A percentile compares a stretch with the other conserved stretches of the same genome.
Evolutionary conservation across 64 coral and sea anemone genomes (phyloP).

Genomic region (Montipora efflorescens): DNA sequence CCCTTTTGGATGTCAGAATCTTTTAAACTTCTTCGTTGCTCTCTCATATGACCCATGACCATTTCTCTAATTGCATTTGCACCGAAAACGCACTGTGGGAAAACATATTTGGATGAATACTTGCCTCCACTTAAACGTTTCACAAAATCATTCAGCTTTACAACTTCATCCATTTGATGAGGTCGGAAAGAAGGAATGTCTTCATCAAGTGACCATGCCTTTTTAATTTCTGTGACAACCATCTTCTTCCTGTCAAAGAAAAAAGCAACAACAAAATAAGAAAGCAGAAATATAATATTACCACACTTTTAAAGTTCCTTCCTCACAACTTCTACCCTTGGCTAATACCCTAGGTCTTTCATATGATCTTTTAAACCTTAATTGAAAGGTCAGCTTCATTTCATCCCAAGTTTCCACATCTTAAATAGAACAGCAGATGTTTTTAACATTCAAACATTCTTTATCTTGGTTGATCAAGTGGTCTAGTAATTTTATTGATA

Average conservation of each 20-base stretch:
- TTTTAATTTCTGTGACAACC: conserved; percentile 30
- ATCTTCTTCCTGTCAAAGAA: conserved; percentile 37
- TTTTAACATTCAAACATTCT: conserved; percentile 20
- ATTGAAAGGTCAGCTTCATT: not conserved
- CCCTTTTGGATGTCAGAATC: not conserved
- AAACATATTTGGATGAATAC: not conserved
- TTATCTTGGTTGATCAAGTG: not conserved
- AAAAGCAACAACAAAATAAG: not conserved
- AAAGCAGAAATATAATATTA: not conserved
- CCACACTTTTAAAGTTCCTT: not conserved
- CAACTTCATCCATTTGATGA: not conserved
- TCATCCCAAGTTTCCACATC: not conserved
- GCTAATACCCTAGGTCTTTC: not conserved
- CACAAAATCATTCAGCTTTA: conserved; percentile 13
- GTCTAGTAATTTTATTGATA: not conserved
- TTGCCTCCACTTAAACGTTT: conserved; percentile 27
- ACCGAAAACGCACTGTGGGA: conserved; percentile 3
- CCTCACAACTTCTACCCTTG: not conserved
- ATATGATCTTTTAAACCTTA: conserved; percentile 5
- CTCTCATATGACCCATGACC: conserved; percentile 7
- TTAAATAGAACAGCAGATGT: not conserved
- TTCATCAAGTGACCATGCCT: conserved; percentile 12
- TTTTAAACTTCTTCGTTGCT: not conserved
- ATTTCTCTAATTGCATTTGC: conserved; percentile 22
- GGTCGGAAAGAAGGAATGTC: conserved; percentile 5